These are phyloP conservation scores for Silurus glanis DNA, from an alignment of 2,113 vertebrate genomes.

Conservation along the genomic window DNA sequence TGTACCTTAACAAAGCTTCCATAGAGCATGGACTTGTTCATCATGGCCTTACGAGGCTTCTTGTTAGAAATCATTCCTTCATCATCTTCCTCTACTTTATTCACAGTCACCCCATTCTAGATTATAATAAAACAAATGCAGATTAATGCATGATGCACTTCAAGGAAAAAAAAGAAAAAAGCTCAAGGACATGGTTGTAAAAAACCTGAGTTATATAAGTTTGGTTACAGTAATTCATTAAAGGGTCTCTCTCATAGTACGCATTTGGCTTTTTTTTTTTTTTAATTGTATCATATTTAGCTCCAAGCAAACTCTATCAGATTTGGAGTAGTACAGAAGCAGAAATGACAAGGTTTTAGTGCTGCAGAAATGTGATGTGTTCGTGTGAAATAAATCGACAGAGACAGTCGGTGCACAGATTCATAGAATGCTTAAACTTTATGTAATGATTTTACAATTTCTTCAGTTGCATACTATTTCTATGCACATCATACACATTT, in stretches of 20 bases:
- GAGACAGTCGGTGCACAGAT: neutral
- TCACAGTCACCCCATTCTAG: slow-evolving; percentile 81
- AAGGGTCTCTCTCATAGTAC: no score
- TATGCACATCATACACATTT: neutral
- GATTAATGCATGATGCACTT: neutral
- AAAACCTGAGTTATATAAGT: neutral
- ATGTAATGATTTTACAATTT: neutral
- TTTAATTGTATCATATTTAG: neutral
- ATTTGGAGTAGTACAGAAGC: no score
- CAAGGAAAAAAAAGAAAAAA: no score
- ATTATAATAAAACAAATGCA: neutral
- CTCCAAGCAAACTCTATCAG: neutral
- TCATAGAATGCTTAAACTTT: neutral
- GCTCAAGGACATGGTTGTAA: no score
- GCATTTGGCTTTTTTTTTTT: neutral
- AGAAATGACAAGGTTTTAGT: neutral
- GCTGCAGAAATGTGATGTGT: neutral
- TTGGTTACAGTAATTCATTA: neutral
- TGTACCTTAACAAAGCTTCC: slow-evolving; percentile 89
- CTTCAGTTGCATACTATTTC: neutral
- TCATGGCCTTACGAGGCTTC: slow-evolving; percentile 69
- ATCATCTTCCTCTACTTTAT: slow-evolving; percentile 55
- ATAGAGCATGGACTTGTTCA: slow-evolving; percentile 73
- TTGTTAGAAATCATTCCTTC: slow-evolving; percentile 70
- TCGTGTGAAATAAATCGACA: neutral